These are phyloP conservation scores for Panthera uncia DNA, from an alignment of 2,113 vertebrate species.

Conservation along the genomic window DNA sequence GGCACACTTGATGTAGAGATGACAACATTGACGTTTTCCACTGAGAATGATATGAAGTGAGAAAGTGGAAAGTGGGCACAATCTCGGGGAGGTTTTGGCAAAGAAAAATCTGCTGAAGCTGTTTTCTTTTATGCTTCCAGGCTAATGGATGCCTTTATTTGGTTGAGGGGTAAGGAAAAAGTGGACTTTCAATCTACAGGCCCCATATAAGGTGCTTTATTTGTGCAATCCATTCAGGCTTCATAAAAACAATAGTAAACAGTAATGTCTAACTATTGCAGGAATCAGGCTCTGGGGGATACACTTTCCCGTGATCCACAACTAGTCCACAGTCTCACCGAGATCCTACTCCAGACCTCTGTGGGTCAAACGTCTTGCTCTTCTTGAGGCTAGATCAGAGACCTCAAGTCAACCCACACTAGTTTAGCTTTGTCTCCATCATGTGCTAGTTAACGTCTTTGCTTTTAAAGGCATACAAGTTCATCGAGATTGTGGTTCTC, in stretches of 20 bases:
- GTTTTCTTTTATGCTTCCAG: not conserved
- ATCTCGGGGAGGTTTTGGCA: not conserved
- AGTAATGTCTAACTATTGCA: not conserved
- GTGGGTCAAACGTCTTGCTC: too few species aligned
- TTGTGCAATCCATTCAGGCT: not conserved
- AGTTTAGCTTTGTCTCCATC: not conserved
- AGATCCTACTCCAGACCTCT: too few species aligned
- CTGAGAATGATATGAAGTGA: not conserved
- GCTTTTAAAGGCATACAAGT: not conserved
- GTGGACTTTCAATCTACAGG: not conserved
- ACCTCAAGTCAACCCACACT: not conserved
- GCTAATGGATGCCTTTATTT: not conserved
- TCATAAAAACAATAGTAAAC: not conserved
- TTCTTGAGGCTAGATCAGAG: not conserved
- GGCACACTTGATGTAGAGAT: fast-evolving
- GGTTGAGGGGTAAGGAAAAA: not conserved
- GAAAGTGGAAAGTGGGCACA: not conserved
- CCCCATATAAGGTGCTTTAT: not conserved
- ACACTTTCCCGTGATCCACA: not conserved
- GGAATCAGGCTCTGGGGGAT: not conserved
- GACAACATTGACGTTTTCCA: not conserved
- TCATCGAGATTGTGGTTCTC: not conserved
- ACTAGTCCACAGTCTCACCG: not conserved
- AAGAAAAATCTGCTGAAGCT: not conserved
- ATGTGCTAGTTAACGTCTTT: not conserved